These are phyloP conservation scores for Diorhabda sublineata DNA, from an alignment of 1,140 invertebrate genomes.

Conservation along the genomic window DNA sequence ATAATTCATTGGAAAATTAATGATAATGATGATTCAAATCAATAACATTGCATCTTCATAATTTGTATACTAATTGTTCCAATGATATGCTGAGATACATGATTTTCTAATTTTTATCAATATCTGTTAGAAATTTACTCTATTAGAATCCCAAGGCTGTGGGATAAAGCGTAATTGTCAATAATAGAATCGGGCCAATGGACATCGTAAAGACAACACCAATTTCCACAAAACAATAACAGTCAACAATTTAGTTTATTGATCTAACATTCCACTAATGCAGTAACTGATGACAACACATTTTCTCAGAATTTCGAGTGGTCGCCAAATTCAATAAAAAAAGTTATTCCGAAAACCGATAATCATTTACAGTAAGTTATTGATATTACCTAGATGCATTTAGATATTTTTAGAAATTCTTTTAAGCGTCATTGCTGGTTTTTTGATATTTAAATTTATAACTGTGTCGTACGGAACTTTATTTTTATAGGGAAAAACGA, in stretches of 20 bases:
- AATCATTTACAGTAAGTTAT: background rate
- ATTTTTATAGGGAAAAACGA: too few species aligned
- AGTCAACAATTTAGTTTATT: background rate
- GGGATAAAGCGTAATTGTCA: too few species aligned
- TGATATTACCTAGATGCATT: background rate
- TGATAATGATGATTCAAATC: too few species aligned
- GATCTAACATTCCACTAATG: background rate
- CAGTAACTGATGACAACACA: background rate
- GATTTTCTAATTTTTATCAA: too few species aligned
- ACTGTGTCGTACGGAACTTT: background rate
- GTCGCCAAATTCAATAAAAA: background rate
- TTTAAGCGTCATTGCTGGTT: background rate
- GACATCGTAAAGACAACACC: background rate
- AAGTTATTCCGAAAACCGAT: background rate
- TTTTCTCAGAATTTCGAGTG: background rate
- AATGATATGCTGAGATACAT: too few species aligned
- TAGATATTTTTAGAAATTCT: constrained; percentile 3
- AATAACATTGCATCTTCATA: too few species aligned
- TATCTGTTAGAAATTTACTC: too few species aligned
- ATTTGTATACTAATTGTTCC: too few species aligned
- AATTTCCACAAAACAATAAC: background rate
- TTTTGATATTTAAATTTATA: background rate
- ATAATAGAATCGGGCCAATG: background rate
- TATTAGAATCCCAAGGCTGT: too few species aligned
- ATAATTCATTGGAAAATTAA: too few species aligned